A percentile compares a stretch with the other conserved stretches of the same genome.
Evolutionary conservation across 2,888 invertebrate species (phyloP).

Genomic region (Anthophora plumipes): DNA sequence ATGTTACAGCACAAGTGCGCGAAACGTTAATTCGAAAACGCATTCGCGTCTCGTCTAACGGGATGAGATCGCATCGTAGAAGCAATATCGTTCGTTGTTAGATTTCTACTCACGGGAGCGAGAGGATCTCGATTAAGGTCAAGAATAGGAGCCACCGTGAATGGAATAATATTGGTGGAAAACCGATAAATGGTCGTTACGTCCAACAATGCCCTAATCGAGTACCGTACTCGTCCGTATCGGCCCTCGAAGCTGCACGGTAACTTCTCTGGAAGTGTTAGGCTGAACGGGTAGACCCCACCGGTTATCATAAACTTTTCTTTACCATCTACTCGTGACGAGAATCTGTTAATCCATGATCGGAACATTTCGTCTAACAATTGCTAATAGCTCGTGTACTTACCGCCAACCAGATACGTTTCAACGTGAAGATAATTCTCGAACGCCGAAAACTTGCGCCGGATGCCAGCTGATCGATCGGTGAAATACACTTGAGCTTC

Average conservation of each 20-base stretch:
- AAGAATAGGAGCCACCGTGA: constrained; percentile 84
- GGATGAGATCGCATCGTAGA: constrained; percentile 41
- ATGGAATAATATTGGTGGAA: constrained; percentile 80
- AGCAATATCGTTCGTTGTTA: constrained; percentile 48
- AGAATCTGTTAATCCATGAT: constrained; percentile 52
- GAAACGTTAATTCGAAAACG: constrained; percentile 9
- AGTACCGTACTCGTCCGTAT: constrained; percentile 85
- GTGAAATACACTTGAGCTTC: constrained; percentile 79
- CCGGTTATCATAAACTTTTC: constrained; percentile 67
- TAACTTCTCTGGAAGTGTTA: constrained; percentile 83
- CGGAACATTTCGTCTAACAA: constrained; percentile 4
- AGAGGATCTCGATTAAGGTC: constrained; percentile 84
- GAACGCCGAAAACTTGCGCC: constrained; percentile 73
- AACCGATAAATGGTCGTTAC: constrained; percentile 67
- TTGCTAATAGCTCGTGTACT: constrained; percentile 50
- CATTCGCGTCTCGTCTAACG: neutral
- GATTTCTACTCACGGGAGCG: constrained; percentile 76
- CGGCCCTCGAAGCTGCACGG: constrained; percentile 84
- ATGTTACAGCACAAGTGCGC: neutral
- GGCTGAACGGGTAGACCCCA: constrained; percentile 83
- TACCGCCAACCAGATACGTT: constrained; percentile 75
- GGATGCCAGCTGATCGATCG: constrained; percentile 77
- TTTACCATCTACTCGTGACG: constrained; percentile 68
- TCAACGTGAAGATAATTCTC: constrained; percentile 76
- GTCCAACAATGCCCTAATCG: constrained; percentile 84